These are phyloP conservation scores for Lates calcarifer DNA, from an alignment of 2,113 vertebrate species.

Conservation along the genomic window DNA sequence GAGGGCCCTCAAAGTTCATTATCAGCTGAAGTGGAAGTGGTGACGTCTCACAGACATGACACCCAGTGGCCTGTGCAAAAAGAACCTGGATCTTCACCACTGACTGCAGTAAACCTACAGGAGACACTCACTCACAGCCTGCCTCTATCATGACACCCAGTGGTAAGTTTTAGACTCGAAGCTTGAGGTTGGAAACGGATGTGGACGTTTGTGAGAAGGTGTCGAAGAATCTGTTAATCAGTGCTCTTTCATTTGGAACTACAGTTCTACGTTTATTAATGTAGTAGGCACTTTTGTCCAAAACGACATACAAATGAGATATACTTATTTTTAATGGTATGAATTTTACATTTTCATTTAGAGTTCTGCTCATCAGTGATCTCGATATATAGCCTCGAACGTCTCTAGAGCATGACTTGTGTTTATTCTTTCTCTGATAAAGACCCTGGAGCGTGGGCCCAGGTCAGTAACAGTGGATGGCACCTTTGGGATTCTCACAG, in stretches of 20 bases:
- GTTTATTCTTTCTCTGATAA: no score
- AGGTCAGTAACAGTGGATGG: no score
- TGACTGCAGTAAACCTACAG: neutral
- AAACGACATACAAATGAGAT: no score
- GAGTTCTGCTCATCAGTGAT: no score
- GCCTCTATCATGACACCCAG: conserved; percentile 72
- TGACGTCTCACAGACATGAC: conserved; percentile 72
- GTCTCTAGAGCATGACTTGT: no score
- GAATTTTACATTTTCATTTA: no score
- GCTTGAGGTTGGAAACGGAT: neutral
- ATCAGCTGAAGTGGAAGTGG: conserved; percentile 86
- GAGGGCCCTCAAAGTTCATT: conserved; percentile 84
- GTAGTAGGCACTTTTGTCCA: neutral
- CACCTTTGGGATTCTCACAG: no score
- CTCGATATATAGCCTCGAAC: no score
- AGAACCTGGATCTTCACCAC: neutral
- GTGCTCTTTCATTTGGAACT: no score
- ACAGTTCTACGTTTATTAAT: no score
- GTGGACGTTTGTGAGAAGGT: conserved; percentile 4
- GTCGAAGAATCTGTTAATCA: neutral
- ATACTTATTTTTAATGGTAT: no score
- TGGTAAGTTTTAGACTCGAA: conserved; percentile 48
- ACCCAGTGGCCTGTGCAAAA: conserved; percentile 19
- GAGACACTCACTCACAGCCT: neutral
- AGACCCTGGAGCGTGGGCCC: no score